Evolutionary conservation across 1,140 invertebrate species (phyloP), one percentile per base, ranked within the genome.

Genomic region (Drosophila malerkotliana): DNA sequence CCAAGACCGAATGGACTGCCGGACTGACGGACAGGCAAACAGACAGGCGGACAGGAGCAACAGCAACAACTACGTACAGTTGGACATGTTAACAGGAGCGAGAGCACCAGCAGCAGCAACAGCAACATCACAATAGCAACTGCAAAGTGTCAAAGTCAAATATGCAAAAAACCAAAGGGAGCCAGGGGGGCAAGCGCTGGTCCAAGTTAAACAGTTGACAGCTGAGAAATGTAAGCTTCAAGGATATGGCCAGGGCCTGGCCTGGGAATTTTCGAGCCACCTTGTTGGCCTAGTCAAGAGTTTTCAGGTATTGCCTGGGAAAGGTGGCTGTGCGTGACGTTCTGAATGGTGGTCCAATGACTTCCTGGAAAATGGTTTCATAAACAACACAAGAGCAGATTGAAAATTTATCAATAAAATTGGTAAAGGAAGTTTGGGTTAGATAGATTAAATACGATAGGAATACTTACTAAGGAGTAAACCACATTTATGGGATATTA

Each of bases 131-230:
- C 39, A 73, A 75, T 58, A 63, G 54, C 53, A 62, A 87, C 81
- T 78, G 83, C 82, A 80, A 85, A 88, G 82, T 85, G 82, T 85
- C 82, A 85, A 85, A 87, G 81, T 85, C 81, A 85, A 85, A 77
- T 76, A 76, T 79, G 75, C 56, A 67, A 78, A 64, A 78, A 78
- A 34, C 54, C 49, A 24, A 56, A 34, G 34, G 57, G 62, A 30
- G 48, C n/a, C 18, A 48, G 45, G 26, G 37, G 32, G 45, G 52
- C 53, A 41, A 59, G 56, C 57, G 21, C 21, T 21, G 30, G 44
- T 26, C 45, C 71, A 81, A 85, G 82, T 85, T 85, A 85, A 87
- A 85, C 85, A 71, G 82, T 85, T 82, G 82, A 85, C 82, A 85
- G 82, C 80, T 71, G 74, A 85, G 82, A 85, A 85, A 87, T 85